Base-by-base conservation (phyloP, 2,113 vertebrate genomes). In the Isichthys henryi region DNA sequence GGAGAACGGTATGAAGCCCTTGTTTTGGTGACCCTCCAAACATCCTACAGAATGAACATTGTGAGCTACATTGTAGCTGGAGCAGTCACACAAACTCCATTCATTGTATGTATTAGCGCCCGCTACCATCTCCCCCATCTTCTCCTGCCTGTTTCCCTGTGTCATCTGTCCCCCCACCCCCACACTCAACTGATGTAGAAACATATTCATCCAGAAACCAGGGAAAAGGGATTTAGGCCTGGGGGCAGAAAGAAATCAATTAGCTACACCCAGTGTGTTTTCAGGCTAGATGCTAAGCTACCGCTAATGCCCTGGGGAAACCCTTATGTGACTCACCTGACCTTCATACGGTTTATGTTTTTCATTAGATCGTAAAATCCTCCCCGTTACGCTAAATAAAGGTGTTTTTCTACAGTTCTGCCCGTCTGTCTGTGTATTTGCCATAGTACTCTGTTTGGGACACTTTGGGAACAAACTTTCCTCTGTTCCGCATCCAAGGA, bases 381-480 rank as follows among this genome's bases (percentile, higher is more conserved):
- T 80, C 31, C 74, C 74, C 6, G 74, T 43, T 35, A 13, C 15
- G 1, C 74, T 80, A 80, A 70, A 70, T 80, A 80, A 80, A 80
- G 74, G 74, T 80, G 74, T 80, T 80, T 80, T 80, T 35, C 74
- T 80, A 43, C 74, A 80, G 74, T 80, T 80, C 74, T 80, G 74
- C 35, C 74, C 13, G 31, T 86, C 39, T 27, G 45, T 19, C 45
- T 86, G 46, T 50, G 83, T 86, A 5, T 50, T 27, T 86, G 45
- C 83, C 23, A n/a, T 86, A 49, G n/a, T 86, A 21, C 46, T 86
- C 45, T 27, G 45, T 46, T 48, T 85, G 83, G 45, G 83, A 85
- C 83, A 85, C 45, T 48, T 77, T 15, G n/a, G 83, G 45, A 86
- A 27, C 23, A 86, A 86, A 80, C 74, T 80, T 80, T 80, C 74